Percentiles rank a stretch among this genome's conserved stretches.
Conservation (phyloP, 2,113 vertebrate genomes). For the Dolichallabes microphthalmus region DNA sequence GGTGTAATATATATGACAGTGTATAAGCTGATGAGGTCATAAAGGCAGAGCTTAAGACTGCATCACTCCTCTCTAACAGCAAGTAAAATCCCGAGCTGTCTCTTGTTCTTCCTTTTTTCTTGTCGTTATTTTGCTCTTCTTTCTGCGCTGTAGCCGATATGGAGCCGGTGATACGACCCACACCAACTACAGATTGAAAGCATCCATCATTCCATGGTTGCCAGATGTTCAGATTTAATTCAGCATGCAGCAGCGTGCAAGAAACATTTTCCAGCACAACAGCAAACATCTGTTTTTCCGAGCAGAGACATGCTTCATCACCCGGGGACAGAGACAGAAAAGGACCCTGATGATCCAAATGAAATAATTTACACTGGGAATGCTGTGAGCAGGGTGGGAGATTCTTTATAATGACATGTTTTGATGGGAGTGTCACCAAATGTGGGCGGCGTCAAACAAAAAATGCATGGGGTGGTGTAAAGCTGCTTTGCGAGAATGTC, state of each 20-base stretch:
- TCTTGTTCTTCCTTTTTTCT: background rate
- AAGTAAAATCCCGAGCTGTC: background rate
- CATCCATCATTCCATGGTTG: background rate
- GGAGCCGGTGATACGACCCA: background rate
- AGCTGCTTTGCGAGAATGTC: too few species aligned
- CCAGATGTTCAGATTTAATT: slow-evolving; percentile 3
- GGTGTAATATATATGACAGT: too few species aligned
- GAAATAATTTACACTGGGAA: background rate
- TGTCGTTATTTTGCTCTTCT: background rate
- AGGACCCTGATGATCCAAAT: background rate
- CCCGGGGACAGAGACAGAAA: background rate
- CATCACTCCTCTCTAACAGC: background rate
- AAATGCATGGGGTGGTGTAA: background rate
- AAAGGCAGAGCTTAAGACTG: background rate
- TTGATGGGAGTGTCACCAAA: background rate
- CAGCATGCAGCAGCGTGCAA: background rate
- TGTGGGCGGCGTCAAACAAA: background rate
- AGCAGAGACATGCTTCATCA: background rate
- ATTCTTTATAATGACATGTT: background rate
- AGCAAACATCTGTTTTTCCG: background rate
- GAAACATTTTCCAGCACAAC: background rate
- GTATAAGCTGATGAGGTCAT: background rate
- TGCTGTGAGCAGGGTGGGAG: background rate
- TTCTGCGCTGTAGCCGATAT: background rate
- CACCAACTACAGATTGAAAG: background rate